These are phyloP conservation scores for Anastatus disparis DNA, from an alignment of 1,140 invertebrate genomes.

Conservation along the genomic window DNA sequence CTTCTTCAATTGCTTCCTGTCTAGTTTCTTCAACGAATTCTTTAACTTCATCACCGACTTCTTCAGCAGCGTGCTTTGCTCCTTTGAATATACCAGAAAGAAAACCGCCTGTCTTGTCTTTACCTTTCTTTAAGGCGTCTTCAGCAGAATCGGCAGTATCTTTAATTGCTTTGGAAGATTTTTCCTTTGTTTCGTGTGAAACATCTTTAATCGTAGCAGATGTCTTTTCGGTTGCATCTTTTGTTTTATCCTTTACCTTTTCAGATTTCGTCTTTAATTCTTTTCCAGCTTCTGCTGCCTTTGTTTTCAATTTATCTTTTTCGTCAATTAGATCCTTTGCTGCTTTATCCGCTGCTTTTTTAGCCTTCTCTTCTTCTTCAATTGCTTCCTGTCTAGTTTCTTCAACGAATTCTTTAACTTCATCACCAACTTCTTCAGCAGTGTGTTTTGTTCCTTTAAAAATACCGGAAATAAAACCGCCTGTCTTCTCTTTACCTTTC, in stretches of 20 bases:
- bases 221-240: background rate
- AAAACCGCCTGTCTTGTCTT: conserved; percentile 48
- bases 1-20: conserved; percentile 39
- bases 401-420: conserved; percentile 44
- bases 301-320: background rate
- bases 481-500: conserved; percentile 50
- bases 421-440: conserved; percentile 42
- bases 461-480: conserved; percentile 51
- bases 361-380: conserved; percentile 18
- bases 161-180: background rate
- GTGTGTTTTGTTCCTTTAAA: conserved; percentile 51
- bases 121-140: conserved; percentile 43
- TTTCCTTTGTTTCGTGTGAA: background rate
- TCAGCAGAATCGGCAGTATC: conserved; percentile 25
- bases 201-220: background rate
- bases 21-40: conserved; percentile 51
- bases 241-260: background rate
- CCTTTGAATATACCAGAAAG: conserved; percentile 40
- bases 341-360: conserved; percentile 8
- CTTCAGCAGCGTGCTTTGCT: conserved; percentile 53
- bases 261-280: conserved; percentile 2
- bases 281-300: background rate
- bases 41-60: conserved; percentile 53
- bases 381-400: conserved; percentile 48
- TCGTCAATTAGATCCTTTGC: background rate